These are phyloP conservation scores for Scaptomyza tumidula DNA, from an alignment of 2,888 invertebrate genomes.

Conservation along the genomic window DNA sequence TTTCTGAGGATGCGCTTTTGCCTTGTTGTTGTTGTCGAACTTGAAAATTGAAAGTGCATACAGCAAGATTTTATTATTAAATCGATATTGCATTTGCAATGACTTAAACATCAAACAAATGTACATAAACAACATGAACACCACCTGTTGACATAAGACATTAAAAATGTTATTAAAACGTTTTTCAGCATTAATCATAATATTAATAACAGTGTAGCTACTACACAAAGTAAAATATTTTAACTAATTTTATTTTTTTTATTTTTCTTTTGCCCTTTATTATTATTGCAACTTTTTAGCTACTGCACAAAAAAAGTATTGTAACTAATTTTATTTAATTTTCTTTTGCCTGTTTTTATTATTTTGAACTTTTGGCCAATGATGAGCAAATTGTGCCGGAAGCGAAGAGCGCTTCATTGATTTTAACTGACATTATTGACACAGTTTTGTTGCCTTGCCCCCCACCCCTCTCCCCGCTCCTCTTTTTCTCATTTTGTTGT, in stretches of 20 bases:
- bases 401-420: conserved; percentile 64
- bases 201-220: not conserved
- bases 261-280: not conserved
- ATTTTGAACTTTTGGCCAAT: conserved; percentile 70
- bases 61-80: not conserved
- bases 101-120: not conserved
- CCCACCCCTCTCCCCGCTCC: not conserved
- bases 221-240: conserved; percentile 19
- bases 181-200: conserved; percentile 43
- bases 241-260: conserved; percentile 13
- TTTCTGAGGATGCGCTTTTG: conserved; percentile 50
- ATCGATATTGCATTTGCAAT: conserved; percentile 25
- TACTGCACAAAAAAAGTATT: not conserved
- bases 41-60: conserved; percentile 51
- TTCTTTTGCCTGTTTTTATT: conserved; percentile 3
- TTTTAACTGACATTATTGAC: conserved; percentile 65
- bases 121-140: conserved; percentile 19
- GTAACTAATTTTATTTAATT: conserved; percentile 10
- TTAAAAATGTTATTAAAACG: conserved; percentile 38
- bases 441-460: conserved; percentile 56
- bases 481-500: not conserved
- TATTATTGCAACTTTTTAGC: conserved; percentile 7
- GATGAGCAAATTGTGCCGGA: conserved; percentile 73
- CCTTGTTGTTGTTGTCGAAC: conserved; percentile 50
- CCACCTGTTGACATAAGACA: conserved; percentile 26